Evolutionary conservation across 2,888 invertebrate genomes (phyloP).

Genomic region (Sinhomidia bicolor): DNA sequence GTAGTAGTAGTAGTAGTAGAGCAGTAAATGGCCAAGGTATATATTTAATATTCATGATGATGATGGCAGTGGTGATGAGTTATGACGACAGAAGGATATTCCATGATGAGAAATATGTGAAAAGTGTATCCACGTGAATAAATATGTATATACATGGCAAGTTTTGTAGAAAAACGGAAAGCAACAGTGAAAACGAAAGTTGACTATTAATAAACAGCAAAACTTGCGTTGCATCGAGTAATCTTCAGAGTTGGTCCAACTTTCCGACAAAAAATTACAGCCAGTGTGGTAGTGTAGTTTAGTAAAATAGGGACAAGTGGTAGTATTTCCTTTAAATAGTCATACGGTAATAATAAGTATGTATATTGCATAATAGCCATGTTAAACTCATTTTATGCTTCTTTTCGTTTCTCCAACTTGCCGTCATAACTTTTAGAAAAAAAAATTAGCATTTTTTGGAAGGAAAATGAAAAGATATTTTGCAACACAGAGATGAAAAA

Average conservation of each 20-base stretch:
- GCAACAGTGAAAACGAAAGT: background rate
- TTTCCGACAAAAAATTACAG: no score
- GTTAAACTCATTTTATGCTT: no score
- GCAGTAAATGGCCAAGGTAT: background rate
- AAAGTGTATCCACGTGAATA: background rate
- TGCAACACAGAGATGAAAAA: background rate
- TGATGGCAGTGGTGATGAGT: slow-evolving; percentile 26
- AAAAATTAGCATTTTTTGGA: background rate
- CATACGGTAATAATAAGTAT: no score
- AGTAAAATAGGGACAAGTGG: no score
- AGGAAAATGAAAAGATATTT: background rate
- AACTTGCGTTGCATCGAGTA: background rate
- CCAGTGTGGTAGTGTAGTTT: no score
- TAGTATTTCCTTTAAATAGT: no score
- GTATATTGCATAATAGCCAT: no score
- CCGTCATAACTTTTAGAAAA: background rate
- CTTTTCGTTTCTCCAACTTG: no score
- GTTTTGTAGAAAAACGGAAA: background rate
- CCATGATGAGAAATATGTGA: background rate
- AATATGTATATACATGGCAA: background rate
- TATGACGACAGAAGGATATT: slow-evolving; percentile 41
- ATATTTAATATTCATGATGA: background rate
- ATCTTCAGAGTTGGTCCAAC: background rate
- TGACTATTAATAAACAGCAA: no score
- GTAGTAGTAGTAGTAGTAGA: background rate